phyloP scores from a whole-genome alignment of 2,113 vertebrate species.

The Callocephalon fimbriatum region DNA sequence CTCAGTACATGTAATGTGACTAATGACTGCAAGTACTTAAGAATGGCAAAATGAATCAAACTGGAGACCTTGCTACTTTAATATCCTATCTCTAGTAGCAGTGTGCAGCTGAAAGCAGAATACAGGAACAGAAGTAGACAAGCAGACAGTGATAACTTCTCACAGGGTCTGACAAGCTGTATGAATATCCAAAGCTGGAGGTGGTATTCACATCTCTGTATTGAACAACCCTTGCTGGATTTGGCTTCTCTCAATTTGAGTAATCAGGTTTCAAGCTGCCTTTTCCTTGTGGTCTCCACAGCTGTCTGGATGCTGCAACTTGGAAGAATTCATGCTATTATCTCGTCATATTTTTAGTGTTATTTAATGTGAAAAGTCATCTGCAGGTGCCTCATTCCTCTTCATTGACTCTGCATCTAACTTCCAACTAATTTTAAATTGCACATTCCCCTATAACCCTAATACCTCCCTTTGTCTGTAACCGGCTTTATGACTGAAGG shows the following conservation, averaged over 20 bases:
- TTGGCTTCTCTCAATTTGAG: neutral
- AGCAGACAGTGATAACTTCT: neutral
- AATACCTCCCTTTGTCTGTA: neutral
- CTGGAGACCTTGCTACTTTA: neutral
- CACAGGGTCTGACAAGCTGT: neutral
- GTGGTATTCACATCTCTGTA: neutral
- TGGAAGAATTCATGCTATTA: neutral
- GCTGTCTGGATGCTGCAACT: neutral
- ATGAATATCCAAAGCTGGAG: neutral
- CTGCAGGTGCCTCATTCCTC: neutral
- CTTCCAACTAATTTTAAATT: neutral
- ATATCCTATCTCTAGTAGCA: neutral
- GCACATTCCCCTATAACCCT: neutral
- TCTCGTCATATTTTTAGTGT: neutral
- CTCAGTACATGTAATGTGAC: neutral
- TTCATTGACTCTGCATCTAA: neutral
- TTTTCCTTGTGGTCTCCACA: neutral
- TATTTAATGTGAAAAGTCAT: constrained; percentile 9
- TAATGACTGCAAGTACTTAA: neutral
- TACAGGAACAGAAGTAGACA: neutral
- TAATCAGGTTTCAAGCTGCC: neutral
- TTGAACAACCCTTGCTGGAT: neutral
- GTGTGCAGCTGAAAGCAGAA: neutral
- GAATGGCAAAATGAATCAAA: neutral
- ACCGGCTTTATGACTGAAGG: neutral